These are phyloP conservation scores for Babyrousa celebensis DNA, from an alignment of 2,797 vertebrate genomes.

Conservation along the genomic window DNA sequence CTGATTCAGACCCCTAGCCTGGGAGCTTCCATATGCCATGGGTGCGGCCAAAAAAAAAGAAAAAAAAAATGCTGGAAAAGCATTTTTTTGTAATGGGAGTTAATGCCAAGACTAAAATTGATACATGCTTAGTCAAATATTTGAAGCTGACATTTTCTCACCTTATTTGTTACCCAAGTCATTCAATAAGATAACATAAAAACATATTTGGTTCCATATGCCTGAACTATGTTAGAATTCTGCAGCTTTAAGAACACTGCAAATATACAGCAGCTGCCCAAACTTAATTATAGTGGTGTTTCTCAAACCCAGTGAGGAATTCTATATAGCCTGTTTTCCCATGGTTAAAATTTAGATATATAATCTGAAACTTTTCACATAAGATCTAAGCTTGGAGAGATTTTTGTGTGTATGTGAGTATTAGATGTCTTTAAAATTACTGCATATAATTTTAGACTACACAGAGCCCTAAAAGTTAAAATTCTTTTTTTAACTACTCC, in stretches of 20 bases:
- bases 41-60: too few relatives aligned
- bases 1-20: too few relatives aligned
- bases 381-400: constrained; percentile 66
- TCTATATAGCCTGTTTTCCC: constrained; percentile 63
- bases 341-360: constrained; percentile 72
- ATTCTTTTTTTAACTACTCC: constrained; percentile 68
- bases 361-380: constrained; percentile 65
- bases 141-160: constrained; percentile 54
- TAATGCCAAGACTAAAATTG: constrained; percentile 66
- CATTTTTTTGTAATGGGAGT: constrained; percentile 53
- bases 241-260: constrained; percentile 65
- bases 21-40: too few relatives aligned
- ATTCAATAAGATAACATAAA: constrained; percentile 63
- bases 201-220: constrained; percentile 66
- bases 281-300: constrained; percentile 80
- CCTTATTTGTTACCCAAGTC: constrained; percentile 63
- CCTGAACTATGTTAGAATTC: constrained; percentile 61
- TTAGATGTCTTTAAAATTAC: constrained; percentile 80
- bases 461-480: constrained; percentile 58
- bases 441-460: constrained; percentile 72
- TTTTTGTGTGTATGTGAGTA: constrained; percentile 34
- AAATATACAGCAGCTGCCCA: constrained; percentile 71
- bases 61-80: background rate
- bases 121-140: constrained; percentile 45
- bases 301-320: constrained; percentile 67